These are phyloP conservation scores for Eulimnadia texana DNA, from an alignment of 1,140 invertebrate species.

Conservation along the genomic window DNA sequence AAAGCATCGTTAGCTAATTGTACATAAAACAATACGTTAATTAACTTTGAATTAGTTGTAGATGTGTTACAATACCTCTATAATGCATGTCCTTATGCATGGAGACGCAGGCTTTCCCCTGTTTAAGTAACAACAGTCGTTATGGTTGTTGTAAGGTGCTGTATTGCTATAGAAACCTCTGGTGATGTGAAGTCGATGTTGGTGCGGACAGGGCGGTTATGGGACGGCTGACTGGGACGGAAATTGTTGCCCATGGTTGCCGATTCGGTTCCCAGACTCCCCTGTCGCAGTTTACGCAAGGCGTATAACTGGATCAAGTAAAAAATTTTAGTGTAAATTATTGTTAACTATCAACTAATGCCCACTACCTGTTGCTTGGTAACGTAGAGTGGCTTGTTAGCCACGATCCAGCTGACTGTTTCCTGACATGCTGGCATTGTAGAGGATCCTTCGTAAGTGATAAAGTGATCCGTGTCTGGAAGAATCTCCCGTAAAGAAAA, in stretches of 20 bases:
- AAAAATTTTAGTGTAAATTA: background rate
- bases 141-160: background rate
- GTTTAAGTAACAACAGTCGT: too few species aligned
- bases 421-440: slow-evolving; percentile 89
- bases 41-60: background rate
- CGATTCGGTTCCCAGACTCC: slow-evolving; percentile 52
- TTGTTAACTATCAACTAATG: too few species aligned
- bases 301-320: slow-evolving; percentile 52
- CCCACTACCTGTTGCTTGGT: slow-evolving; percentile 83
- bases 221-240: slow-evolving; percentile 69
- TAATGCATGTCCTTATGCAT: background rate
- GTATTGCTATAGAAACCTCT: background rate
- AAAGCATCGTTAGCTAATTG: background rate
- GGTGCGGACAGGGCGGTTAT: slow-evolving; percentile 83
- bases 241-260: slow-evolving; percentile 80
- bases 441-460: slow-evolving; percentile 96
- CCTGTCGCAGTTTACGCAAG: slow-evolving; percentile 71
- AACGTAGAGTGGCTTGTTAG: slow-evolving; percentile 93
- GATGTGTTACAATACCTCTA: background rate
- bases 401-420: slow-evolving; percentile 84
- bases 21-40: background rate
- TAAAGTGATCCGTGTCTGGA: slow-evolving; percentile 76
- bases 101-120: background rate
- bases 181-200: slow-evolving; percentile 78
- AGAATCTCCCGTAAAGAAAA: slow-evolving; percentile 28